Base-by-base conservation (phyloP, 2,888 invertebrate genomes). In the Stenolophus ochropezus region DNA sequence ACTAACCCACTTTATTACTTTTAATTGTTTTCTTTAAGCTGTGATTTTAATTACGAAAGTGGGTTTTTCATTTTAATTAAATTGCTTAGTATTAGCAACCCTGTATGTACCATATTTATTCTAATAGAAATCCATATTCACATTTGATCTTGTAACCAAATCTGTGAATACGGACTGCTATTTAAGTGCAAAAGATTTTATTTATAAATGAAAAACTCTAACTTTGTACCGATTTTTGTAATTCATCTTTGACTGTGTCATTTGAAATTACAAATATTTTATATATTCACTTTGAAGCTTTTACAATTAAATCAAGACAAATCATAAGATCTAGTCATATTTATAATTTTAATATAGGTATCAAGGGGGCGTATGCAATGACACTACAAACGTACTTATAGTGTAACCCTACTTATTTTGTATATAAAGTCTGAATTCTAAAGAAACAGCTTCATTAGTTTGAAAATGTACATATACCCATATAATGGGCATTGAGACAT, bases 221-320 rank as follows among this genome's bases (percentile, higher is more conserved):
- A 33, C 27, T 69, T 69, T 69, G 65, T 81, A 79, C 51, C 71
- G 79, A 79, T 65, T 78, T 71, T 79, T 65, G 69, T 33, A 79
- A 79, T 69, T 71, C 79, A 79, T 53, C 78, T 33, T 65, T 78
- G 49, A 71, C 33, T 21, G 16, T 79, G 80, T 80, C 80, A 80
- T 80, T 77, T 75, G 75, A 81, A 81, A 80, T 80, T 80, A 80
- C 80, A 81, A 77, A 81, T 81, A 81, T 81, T 81, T 81, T 81
- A 81, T 81, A 81, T 81, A 81, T 61, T 75, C 81, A 75, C 74
- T 65, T 61, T 51, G 51, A 81, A 81, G 74, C 74, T 81, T 81
- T 81, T 81, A 81, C 75, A 81, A 75, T 81, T 75, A 53, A 79
- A 71, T 69, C 61, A 20, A 75, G 75, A 75, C 81, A 81, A 75